Evolutionary conservation across 2,797 vertebrate species (phyloP).

Genomic region (Bradypodion pumilum): DNA sequence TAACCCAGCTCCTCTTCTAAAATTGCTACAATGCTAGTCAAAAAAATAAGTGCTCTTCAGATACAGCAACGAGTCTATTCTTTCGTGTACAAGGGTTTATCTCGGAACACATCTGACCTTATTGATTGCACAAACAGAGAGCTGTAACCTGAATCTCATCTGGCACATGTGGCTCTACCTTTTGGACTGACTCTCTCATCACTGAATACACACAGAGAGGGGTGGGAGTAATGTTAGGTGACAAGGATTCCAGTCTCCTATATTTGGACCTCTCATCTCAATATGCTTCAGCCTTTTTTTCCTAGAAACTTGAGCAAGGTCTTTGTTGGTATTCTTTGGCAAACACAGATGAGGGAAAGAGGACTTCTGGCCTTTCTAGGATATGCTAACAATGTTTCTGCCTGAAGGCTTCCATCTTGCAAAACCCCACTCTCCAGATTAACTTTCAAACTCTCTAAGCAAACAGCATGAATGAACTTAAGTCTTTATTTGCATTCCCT

Average conservation of each 20-base stretch:
- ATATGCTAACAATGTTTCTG: slow-evolving; percentile 53
- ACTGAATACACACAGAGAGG: no score
- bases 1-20: no score
- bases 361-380: slow-evolving; percentile 50
- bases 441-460: slow-evolving; percentile 62
- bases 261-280: neutral
- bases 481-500: slow-evolving; percentile 74
- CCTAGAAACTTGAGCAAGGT: neutral
- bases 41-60: slow-evolving; percentile 38
- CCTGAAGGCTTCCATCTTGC: slow-evolving; percentile 60
- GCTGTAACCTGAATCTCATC: neutral
- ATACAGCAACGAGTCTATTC: slow-evolving; percentile 8
- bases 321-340: neutral
- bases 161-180: neutral
- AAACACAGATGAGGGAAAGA: slow-evolving; percentile 20
- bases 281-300: neutral
- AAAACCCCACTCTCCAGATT: slow-evolving; percentile 51
- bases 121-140: neutral
- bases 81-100: neutral
- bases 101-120: neutral
- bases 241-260: neutral
- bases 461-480: slow-evolving; percentile 68
- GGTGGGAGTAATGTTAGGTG: neutral
- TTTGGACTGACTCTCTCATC: fast-evolving
- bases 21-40: neutral